These are phyloP conservation scores for Trichacis sp. DNA, from an alignment of 2,888 invertebrate species.

Conservation along the genomic window DNA sequence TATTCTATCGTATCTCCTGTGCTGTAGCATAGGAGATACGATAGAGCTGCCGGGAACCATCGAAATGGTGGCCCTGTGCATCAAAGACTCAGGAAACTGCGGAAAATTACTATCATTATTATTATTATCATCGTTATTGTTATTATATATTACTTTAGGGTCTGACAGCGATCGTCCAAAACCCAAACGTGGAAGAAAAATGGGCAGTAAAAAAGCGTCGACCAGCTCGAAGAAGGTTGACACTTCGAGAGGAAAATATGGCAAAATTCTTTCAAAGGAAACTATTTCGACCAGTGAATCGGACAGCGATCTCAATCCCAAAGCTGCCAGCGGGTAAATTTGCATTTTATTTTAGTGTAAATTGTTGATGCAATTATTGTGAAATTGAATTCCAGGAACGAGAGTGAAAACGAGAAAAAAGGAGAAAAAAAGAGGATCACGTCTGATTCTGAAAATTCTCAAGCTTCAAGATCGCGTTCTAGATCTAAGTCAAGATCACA, in stretches of 20 bases:
- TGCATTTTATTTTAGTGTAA: constrained; percentile 44
- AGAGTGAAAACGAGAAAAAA: constrained; percentile 69
- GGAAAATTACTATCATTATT: too few species aligned
- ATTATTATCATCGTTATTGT: too few species aligned
- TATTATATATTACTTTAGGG: too few species aligned
- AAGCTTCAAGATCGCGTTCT: constrained; percentile 57
- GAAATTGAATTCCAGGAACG: constrained; percentile 55
- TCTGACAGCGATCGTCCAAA: constrained; percentile 79
- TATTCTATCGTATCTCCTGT: too few species aligned
- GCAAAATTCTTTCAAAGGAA: constrained; percentile 92
- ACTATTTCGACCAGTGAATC: constrained; percentile 94
- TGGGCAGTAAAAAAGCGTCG: constrained; percentile 61
- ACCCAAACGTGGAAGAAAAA: constrained; percentile 74
- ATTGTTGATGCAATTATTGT: neutral
- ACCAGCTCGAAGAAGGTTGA: constrained; percentile 70
- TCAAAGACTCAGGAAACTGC: too few species aligned
- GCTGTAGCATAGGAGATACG: too few species aligned
- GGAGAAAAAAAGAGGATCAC: constrained; percentile 73
- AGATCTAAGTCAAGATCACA: constrained; percentile 47
- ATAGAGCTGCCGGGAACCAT: too few species aligned
- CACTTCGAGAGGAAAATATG: constrained; percentile 83
- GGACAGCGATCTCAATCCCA: constrained; percentile 76
- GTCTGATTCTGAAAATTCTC: constrained; percentile 75
- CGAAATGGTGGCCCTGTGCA: too few species aligned
- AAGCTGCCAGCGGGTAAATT: constrained; percentile 72